Evolutionary conservation across 2,888 invertebrate species (phyloP).

Genomic region (Drosophila kuntzei): DNA sequence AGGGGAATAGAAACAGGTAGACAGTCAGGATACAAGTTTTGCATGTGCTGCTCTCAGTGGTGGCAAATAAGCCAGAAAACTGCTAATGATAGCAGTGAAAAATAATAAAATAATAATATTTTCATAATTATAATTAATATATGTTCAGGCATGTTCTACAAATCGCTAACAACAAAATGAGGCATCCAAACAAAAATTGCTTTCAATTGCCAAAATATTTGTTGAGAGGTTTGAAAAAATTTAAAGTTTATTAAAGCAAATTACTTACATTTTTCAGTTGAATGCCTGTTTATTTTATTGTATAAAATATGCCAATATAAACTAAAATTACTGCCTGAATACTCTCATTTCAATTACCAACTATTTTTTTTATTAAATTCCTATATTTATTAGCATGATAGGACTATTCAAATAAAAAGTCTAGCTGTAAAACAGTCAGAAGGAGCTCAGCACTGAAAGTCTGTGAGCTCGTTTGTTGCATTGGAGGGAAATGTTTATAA

Average conservation of each 20-base stretch:
- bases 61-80: slow-evolving; percentile 21
- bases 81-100: background rate
- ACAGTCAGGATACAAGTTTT: slow-evolving; percentile 49
- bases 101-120: background rate
- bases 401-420: background rate
- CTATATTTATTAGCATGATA: background rate
- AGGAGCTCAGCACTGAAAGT: slow-evolving; percentile 1
- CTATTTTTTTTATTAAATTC: background rate
- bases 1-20: slow-evolving; percentile 7
- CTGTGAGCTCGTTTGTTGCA: slow-evolving; percentile 19
- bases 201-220: background rate
- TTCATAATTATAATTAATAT: background rate
- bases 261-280: background rate
- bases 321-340: background rate
- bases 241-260: background rate
- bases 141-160: background rate
- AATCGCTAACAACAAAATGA: background rate
- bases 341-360: background rate
- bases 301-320: background rate
- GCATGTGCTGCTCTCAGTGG: slow-evolving; percentile 34
- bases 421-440: background rate
- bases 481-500: slow-evolving; percentile 64
- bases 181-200: background rate
- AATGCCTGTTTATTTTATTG: background rate
- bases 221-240: background rate